Percentiles rank a stretch among this genome's conserved stretches.
Conservation (phyloP, 2,888 invertebrate genomes). For the Rugalucina vietnamica region DNA sequence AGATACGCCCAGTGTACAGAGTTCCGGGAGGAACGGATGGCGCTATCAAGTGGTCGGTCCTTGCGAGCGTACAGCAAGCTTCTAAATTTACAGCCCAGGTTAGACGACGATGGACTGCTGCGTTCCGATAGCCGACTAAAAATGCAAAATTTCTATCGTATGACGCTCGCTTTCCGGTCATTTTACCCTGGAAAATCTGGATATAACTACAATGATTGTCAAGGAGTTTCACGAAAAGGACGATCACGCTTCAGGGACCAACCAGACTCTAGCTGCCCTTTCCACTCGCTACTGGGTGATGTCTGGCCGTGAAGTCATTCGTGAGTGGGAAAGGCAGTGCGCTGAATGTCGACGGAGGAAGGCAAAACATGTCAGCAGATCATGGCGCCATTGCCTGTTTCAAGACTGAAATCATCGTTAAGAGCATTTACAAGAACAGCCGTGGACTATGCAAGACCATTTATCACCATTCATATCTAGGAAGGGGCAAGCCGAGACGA, state of each 20-base stretch:
- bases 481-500: too few species aligned
- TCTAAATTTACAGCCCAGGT: slow-evolving; percentile 26
- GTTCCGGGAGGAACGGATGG: slow-evolving; percentile 24
- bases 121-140: too few species aligned
- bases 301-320: too few species aligned
- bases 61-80: slow-evolving; percentile 35
- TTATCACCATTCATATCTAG: too few species aligned
- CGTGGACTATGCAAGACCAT: too few species aligned
- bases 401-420: neutral
- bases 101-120: slow-evolving; percentile 41
- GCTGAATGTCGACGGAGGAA: neutral
- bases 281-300: neutral
- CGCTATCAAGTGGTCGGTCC: neutral
- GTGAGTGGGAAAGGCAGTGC: too few species aligned
- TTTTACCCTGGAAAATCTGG: too few species aligned
- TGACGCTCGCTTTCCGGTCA: too few species aligned
- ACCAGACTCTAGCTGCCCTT: neutral
- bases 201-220: neutral
- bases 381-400: neutral
- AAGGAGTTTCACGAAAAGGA: neutral
- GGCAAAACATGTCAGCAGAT: too few species aligned
- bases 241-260: neutral
- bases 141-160: too few species aligned
- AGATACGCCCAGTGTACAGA: slow-evolving; percentile 5
- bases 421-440: too few species aligned